phyloP scores from a whole-genome alignment of 2,113 vertebrate genomes.

The Etia nguti region DNA sequence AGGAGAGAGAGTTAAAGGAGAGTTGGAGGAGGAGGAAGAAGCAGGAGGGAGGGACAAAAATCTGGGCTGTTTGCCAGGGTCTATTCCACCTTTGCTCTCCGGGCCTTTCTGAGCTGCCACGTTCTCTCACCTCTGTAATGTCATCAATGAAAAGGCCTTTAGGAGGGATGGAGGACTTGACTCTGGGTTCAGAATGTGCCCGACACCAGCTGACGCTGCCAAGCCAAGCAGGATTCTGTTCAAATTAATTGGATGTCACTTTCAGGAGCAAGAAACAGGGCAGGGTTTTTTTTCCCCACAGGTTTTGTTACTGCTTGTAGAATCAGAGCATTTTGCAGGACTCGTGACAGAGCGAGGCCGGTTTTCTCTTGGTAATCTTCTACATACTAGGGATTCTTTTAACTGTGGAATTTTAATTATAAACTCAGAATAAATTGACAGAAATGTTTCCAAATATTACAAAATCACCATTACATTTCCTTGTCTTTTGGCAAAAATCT shows the following conservation, averaged over 20 bases:
- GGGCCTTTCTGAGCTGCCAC: constrained; percentile 51
- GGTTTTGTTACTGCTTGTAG: not conserved
- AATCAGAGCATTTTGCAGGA: not conserved
- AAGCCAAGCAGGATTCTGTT: constrained; percentile 41
- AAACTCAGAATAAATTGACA: not conserved
- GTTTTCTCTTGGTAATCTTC: not conserved
- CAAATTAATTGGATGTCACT: constrained; percentile 66
- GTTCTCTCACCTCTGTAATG: constrained; percentile 53
- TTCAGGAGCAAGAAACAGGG: constrained; percentile 36
- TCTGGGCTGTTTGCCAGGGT: constrained; percentile 44
- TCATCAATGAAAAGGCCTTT: constrained; percentile 63
- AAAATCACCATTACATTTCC: not conserved
- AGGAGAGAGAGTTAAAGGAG: not conserved
- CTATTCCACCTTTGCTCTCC: constrained; percentile 62
- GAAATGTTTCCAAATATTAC: not conserved
- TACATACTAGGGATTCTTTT: not conserved
- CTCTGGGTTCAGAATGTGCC: constrained; percentile 46
- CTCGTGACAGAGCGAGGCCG: rapidly evolving
- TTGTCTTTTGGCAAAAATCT: not conserved
- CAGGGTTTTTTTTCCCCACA: not conserved
- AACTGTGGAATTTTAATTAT: not conserved
- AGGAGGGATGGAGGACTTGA: constrained; percentile 58
- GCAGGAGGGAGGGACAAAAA: not conserved
- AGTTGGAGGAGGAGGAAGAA: not conserved
- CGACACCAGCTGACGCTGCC: constrained; percentile 52